A percentile compares a stretch with the other conserved stretches of the same genome.
Evolutionary conservation across 2,797 vertebrate genomes (phyloP).

Genomic region (Micromesistius poutassou): DNA sequence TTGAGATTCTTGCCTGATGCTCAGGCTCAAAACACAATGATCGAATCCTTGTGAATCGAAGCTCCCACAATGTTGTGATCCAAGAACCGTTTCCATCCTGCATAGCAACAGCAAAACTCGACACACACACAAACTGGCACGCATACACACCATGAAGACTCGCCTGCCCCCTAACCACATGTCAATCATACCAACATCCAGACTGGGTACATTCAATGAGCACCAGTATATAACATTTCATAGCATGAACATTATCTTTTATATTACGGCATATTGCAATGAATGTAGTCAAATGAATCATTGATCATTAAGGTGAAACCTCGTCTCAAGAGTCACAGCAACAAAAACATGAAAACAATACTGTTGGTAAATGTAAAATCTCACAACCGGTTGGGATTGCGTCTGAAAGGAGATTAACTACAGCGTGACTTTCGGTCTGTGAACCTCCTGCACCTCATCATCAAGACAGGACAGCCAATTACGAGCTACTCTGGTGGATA

Average conservation of each 20-base stretch:
- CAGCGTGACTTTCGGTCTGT: neutral
- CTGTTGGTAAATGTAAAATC: constrained; percentile 49
- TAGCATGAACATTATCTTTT: neutral
- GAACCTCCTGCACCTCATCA: neutral
- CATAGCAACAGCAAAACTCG: neutral
- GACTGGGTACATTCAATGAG: neutral
- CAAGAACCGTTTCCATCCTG: neutral
- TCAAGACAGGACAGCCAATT: neutral
- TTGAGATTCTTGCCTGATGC: constrained; percentile 39
- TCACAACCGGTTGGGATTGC: constrained; percentile 5
- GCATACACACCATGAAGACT: neutral
- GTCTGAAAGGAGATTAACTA: neutral
- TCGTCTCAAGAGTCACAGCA: neutral
- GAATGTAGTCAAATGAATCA: neutral
- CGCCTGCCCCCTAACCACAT: neutral
- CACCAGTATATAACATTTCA: neutral
- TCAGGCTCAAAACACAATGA: constrained; percentile 2
- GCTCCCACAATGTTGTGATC: neutral
- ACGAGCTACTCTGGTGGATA: neutral
- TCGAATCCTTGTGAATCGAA: too few species aligned
- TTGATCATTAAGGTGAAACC: neutral
- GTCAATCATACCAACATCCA: neutral
- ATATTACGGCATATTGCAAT: neutral
- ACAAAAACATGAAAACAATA: constrained; percentile 36
- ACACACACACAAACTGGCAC: neutral